Conservation (phyloP, 2,113 vertebrate genomes). For the Nerophis lumbriciformis region DNA sequence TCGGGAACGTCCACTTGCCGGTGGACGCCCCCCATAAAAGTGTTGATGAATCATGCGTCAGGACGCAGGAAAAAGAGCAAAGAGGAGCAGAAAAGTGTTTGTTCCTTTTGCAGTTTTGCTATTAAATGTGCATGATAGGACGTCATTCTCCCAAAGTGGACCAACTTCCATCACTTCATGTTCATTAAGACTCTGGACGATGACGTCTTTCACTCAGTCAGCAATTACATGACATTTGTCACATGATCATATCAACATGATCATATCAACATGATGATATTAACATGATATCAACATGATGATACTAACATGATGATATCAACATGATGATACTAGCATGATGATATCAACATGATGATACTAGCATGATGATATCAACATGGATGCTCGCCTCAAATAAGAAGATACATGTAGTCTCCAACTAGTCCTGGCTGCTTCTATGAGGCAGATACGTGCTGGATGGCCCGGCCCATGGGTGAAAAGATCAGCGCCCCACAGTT, state of each 20-base stretch:
- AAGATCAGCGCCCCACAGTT: conserved; percentile 8
- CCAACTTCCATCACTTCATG: conserved; percentile 40
- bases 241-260: conserved; percentile 71
- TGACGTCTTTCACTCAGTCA: conserved; percentile 32
- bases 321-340: conserved; percentile 65
- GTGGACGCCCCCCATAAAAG: conserved; percentile 41
- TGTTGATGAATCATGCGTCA: conserved; percentile 65
- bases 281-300: conserved; percentile 67
- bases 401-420: conserved; percentile 54
- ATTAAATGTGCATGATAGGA: conserved; percentile 60
- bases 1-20: conserved; percentile 31
- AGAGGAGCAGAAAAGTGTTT: conserved; percentile 33
- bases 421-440: conserved; percentile 47
- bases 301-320: conserved; percentile 36
- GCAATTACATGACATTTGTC: conserved; percentile 67
- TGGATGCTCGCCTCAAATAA: conserved; percentile 55
- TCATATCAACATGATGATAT: conserved; percentile 70
- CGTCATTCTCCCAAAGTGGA: conserved; percentile 12
- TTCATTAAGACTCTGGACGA: conserved; percentile 38
- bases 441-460: conserved; percentile 25
- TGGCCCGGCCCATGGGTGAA: conserved; percentile 20
- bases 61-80: conserved; percentile 25
- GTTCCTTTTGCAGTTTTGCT: conserved; percentile 46
- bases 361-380: conserved; percentile 63
- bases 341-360: conserved; percentile 62